Evolutionary conservation across 2,113 vertebrate species (phyloP).

Genomic region (Ceuthmochares aereus): DNA sequence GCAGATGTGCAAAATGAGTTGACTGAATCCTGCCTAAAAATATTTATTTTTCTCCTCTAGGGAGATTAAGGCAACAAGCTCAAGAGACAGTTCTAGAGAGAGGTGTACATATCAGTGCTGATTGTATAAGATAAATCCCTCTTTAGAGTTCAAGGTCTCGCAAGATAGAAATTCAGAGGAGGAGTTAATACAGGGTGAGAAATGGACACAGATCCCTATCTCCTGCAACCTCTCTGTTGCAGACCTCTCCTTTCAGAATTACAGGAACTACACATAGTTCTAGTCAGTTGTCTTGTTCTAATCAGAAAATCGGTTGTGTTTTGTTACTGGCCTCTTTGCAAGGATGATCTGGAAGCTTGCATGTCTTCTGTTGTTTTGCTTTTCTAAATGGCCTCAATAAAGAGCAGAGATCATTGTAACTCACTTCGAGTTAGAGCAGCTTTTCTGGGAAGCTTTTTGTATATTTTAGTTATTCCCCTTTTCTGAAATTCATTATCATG

Average conservation of each 20-base stretch:
- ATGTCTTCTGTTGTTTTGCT: not conserved
- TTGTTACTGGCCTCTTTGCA: not conserved
- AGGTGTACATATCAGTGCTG: not conserved
- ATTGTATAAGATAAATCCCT: not conserved
- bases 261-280: not conserved
- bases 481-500: not conserved
- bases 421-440: not conserved
- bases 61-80: not conserved
- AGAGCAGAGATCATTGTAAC: not conserved
- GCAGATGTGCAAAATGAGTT: not conserved
- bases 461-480: not conserved
- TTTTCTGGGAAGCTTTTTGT: not conserved
- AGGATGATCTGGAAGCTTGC: not conserved
- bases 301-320: not conserved
- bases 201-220: not conserved
- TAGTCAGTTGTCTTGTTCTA: not conserved
- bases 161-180: not conserved
- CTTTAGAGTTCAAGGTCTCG: not conserved
- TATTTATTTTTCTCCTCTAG: not conserved
- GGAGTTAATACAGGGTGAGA: not conserved
- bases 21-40: not conserved
- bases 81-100: not conserved
- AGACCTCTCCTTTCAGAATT: not conserved
- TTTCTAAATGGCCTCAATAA: not conserved
- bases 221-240: not conserved